A percentile compares a stretch with the other conserved stretches of the same genome.
Evolutionary conservation across 2,113 vertebrate genomes (phyloP).

Genomic region (Tupaia tana): DNA sequence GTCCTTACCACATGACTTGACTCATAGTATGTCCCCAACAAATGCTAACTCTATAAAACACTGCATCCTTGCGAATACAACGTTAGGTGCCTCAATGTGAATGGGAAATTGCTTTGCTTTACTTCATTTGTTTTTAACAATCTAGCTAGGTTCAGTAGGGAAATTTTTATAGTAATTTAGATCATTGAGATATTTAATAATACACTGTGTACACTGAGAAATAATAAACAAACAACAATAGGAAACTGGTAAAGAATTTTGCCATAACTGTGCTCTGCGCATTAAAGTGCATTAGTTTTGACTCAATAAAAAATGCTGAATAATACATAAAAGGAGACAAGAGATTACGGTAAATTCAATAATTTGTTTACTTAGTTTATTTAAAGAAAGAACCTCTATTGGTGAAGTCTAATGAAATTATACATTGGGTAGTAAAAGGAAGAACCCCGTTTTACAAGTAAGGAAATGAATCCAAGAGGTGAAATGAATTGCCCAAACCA

Average conservation of each 20-base stretch:
- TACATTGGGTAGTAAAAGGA: not conserved
- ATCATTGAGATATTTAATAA: not conserved
- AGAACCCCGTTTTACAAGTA: not conserved
- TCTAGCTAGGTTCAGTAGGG: not conserved
- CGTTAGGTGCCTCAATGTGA: not conserved
- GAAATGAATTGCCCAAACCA: not conserved
- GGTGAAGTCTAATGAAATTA: not conserved
- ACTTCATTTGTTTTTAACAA: not conserved
- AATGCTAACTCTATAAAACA: not conserved
- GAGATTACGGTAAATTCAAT: not conserved
- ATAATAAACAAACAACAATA: not conserved
- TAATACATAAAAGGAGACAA: not conserved
- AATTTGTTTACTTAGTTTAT: not conserved
- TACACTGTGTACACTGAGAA: not conserved
- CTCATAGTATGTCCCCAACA: not conserved
- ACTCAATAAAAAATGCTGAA: not conserved
- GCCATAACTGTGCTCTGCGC: not conserved
- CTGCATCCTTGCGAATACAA: not conserved
- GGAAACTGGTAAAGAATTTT: not conserved
- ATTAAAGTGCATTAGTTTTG: not conserved
- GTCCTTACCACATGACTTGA: not conserved
- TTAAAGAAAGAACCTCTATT: not conserved
- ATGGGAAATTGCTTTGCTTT: not conserved
- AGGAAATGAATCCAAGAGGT: not conserved
- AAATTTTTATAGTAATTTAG: not conserved